Percentiles rank a stretch among this genome's conserved stretches.
Evolutionary conservation across 64 coral and sea anemone genomes (phyloP).

Genomic region (Montipora sp.): DNA sequence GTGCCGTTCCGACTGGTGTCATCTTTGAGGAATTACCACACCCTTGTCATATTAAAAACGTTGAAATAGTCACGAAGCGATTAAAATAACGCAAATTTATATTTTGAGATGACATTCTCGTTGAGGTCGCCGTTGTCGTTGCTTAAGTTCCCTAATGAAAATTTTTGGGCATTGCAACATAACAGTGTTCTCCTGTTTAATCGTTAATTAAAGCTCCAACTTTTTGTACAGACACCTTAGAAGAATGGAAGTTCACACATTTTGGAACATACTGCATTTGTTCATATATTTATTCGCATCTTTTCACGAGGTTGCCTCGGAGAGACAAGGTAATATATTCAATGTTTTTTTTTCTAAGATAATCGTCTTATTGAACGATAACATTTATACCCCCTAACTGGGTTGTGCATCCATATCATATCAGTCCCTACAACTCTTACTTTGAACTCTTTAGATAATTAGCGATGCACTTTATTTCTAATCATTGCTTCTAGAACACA

Average conservation of each 20-base stretch:
- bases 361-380: background rate
- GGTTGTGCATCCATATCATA: too few species aligned
- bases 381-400: background rate
- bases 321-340: slow-evolving; percentile 10
- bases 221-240: background rate
- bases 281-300: background rate
- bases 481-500: background rate
- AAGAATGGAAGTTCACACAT: background rate
- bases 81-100: too few species aligned
- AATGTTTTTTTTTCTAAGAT: background rate
- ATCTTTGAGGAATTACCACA: too few species aligned
- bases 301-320: background rate
- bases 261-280: background rate
- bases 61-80: too few species aligned
- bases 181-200: background rate
- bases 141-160: too few species aligned
- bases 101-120: too few species aligned
- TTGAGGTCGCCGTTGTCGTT: too few species aligned
- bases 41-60: too few species aligned
- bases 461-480: background rate
- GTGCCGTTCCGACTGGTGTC: too few species aligned
- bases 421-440: too few species aligned
- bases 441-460: background rate
- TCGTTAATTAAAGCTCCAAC: background rate
- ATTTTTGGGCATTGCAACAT: too few species aligned